Percentiles rank a stretch among this genome's conserved stretches.
Evolutionary conservation across 2,797 vertebrate genomes (phyloP).

Genomic region (Pangasius larnaudii): DNA sequence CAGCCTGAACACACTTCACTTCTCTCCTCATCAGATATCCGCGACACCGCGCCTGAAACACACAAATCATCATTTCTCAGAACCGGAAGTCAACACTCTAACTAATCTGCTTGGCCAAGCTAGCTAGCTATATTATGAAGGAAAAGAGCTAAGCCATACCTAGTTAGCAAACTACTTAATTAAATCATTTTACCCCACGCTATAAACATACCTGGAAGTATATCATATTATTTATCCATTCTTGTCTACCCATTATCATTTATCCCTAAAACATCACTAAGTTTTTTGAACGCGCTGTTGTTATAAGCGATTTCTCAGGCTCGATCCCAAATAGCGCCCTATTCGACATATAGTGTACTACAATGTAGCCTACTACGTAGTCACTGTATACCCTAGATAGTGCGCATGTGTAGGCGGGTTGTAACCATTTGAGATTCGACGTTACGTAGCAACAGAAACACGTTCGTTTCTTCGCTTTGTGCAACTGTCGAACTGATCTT

Average conservation of each 20-base stretch:
- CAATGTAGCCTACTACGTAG: too few relatives aligned
- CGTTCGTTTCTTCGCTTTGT: not conserved
- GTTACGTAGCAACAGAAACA: not conserved
- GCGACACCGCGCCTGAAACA: slow-evolving; percentile 76
- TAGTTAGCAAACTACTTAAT: not conserved
- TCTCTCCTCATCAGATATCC: slow-evolving; percentile 80
- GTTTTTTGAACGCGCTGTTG: not conserved
- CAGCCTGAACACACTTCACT: slow-evolving; percentile 68
- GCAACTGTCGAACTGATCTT: not conserved
- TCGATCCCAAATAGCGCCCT: not conserved
- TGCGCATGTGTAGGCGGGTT: not conserved
- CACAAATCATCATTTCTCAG: not conserved
- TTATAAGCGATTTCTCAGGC: not conserved
- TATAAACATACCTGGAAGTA: slow-evolving; percentile 71
- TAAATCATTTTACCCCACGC: not conserved
- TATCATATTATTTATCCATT: slow-evolving; percentile 59
- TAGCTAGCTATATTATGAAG: not conserved
- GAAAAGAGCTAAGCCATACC: not conserved
- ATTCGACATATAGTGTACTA: not conserved
- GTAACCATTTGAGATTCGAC: not conserved
- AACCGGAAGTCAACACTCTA: not conserved
- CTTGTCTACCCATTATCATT: slow-evolving; percentile 64
- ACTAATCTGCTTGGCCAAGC: not conserved
- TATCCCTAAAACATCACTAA: not conserved
- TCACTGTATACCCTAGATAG: slow-evolving; percentile 3